phyloP scores from a whole-genome alignment of 2,888 invertebrate species.

The Drosophila mimica region DNA sequence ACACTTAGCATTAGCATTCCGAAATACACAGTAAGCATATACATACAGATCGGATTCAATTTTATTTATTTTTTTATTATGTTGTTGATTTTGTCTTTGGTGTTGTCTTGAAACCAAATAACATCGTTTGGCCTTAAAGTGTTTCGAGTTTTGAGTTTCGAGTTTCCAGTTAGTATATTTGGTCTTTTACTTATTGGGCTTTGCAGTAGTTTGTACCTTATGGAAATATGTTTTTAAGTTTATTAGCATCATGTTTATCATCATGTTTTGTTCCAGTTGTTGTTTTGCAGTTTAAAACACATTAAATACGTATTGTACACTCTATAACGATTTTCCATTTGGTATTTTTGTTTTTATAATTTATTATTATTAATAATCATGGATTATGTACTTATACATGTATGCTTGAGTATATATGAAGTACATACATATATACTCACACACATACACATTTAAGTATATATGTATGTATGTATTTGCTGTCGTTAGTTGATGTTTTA shows the following conservation, averaged over 20 bases:
- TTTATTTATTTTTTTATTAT: neutral
- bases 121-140: conserved; percentile 59
- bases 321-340: conserved; percentile 14
- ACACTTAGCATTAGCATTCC: conserved; percentile 25
- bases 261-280: conserved; percentile 21
- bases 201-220: conserved; percentile 42
- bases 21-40: conserved; percentile 43
- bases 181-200: conserved; percentile 39
- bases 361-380: conserved; percentile 6
- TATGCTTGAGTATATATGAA: conserved; percentile 5
- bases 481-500: conserved; percentile 20
- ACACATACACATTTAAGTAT: neutral
- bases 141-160: conserved; percentile 29
- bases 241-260: conserved; percentile 27
- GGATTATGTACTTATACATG: conserved; percentile 10
- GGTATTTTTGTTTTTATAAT: neutral
- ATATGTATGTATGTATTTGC: conserved; percentile 31
- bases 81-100: conserved; percentile 14
- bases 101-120: conserved; percentile 75
- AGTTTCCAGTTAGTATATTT: conserved; percentile 46
- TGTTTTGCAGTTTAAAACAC: conserved; percentile 29
- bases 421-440: neutral
- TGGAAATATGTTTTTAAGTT: conserved; percentile 29
- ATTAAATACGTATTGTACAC: conserved; percentile 33
- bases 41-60: conserved; percentile 38